Percentiles rank a stretch among this genome's conserved stretches.
Conservation (phyloP, 2,113 vertebrate genomes). For the Mionectes macconnelli region DNA sequence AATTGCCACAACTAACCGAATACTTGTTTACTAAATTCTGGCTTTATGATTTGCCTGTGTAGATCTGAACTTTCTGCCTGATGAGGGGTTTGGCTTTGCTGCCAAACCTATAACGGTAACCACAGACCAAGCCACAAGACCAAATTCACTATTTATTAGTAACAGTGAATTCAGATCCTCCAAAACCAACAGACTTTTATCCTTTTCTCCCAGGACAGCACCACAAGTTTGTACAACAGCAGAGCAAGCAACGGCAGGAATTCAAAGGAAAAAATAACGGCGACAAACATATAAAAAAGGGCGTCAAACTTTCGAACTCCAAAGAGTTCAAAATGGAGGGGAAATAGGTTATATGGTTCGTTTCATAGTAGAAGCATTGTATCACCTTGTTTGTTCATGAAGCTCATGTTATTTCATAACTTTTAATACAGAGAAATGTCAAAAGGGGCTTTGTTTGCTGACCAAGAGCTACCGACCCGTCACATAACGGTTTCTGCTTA, state of each 20-base stretch:
- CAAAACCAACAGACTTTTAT: neutral
- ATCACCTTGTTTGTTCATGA: neutral
- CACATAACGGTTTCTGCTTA: neutral
- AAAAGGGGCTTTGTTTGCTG: constrained; percentile 37
- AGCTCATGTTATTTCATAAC: neutral
- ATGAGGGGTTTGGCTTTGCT: neutral
- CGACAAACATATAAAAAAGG: neutral
- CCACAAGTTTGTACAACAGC: neutral
- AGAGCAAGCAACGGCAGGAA: neutral
- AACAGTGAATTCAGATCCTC: neutral
- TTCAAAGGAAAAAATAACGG: neutral
- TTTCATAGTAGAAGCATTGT: neutral
- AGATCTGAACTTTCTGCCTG: neutral
- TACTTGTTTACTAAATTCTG: neutral
- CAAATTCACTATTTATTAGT: neutral
- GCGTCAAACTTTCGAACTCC: neutral
- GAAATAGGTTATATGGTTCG: neutral
- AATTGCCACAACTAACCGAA: neutral
- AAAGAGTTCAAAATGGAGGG: neutral
- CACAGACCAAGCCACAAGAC: neutral
- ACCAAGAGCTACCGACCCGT: neutral
- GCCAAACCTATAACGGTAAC: neutral
- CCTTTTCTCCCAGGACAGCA: neutral
- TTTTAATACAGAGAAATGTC: neutral
- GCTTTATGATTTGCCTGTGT: neutral